Base-by-base conservation (phyloP, 1,140 invertebrate genomes). In the Micrasema minimum region DNA sequence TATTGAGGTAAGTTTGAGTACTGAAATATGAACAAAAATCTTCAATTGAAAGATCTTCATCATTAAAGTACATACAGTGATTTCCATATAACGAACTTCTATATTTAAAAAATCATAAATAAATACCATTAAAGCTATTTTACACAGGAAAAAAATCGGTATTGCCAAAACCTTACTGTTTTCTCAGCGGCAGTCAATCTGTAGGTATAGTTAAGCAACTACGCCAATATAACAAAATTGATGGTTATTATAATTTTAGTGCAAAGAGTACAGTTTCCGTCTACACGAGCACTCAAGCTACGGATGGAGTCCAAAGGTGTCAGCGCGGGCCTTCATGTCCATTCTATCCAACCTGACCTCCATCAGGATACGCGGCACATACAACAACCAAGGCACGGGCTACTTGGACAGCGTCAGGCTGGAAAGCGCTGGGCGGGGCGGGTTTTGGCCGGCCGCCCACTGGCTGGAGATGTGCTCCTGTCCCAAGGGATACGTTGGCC, bases 391-490 rank as follows among this genome's bases (percentile, higher is more conserved):
- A 86, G 95, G 95, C 14, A 86, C 91, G 76, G 96, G 95, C 9
- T 96, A 92, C 78, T 82, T 98, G 68, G 95, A 97, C 78, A 92
- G 96, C 76, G 91, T 98, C 9, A 90, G 88, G 68, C 79, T 99
- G 26, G 93, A 96, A 75, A 94, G 95, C 0, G 96, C 96, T 0
- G 88, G 92, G 45, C 86, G 91, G 12, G 92, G 93, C 0, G 90
- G 91, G 2, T 90, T 92, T 43, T 94, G 94, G 0, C 86, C 88
- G 1, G 86, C 90, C 0, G 96, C 96, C 0, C 89, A 90, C 53
- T 99, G 96, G 96, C 91, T 99, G 5, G 98, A 99, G 81, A 91
- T 91, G 76, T 99, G 98, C 80, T 90, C 90, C 7, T 99, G 98
- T 82, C 95, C 95, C 0, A 87, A 91, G 66, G 96, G 96, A 0